Evolutionary conservation across 2,888 invertebrate genomes (phyloP).

Genomic region (Melanchra persicariae): DNA sequence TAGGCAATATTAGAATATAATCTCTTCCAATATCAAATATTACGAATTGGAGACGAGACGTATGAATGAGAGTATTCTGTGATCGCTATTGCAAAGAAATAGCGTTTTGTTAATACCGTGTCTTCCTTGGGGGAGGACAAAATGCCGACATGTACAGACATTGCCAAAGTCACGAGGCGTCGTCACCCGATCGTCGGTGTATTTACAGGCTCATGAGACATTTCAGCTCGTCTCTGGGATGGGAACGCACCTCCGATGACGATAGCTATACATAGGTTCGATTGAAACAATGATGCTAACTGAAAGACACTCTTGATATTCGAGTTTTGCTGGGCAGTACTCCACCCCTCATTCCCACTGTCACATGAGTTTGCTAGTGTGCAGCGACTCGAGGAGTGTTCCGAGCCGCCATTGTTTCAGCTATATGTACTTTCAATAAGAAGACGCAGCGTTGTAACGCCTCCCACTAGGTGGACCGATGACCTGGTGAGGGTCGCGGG

Average conservation of each 20-base stretch:
- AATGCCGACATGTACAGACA: too few species aligned
- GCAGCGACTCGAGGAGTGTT: too few species aligned
- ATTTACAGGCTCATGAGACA: background rate
- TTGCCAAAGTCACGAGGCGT: background rate
- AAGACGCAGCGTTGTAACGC: too few species aligned
- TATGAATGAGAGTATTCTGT: background rate
- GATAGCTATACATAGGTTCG: background rate
- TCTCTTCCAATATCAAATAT: constrained; percentile 24
- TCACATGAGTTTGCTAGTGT: too few species aligned
- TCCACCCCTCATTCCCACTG: too few species aligned
- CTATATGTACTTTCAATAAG: too few species aligned
- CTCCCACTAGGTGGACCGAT: too few species aligned
- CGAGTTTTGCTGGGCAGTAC: too few species aligned
- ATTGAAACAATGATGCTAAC: too few species aligned
- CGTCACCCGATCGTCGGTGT: background rate
- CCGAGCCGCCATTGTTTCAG: too few species aligned
- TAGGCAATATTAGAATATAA: constrained; percentile 12
- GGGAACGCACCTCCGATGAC: background rate
- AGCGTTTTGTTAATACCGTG: background rate
- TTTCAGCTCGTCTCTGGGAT: background rate
- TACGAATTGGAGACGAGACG: background rate
- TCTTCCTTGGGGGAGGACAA: background rate
- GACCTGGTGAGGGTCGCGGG: too few species aligned
- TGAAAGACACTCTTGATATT: too few species aligned
- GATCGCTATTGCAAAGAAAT: background rate